phyloP scores from a whole-genome alignment of 2,113 vertebrate species.

The Perca fluviatilis region DNA sequence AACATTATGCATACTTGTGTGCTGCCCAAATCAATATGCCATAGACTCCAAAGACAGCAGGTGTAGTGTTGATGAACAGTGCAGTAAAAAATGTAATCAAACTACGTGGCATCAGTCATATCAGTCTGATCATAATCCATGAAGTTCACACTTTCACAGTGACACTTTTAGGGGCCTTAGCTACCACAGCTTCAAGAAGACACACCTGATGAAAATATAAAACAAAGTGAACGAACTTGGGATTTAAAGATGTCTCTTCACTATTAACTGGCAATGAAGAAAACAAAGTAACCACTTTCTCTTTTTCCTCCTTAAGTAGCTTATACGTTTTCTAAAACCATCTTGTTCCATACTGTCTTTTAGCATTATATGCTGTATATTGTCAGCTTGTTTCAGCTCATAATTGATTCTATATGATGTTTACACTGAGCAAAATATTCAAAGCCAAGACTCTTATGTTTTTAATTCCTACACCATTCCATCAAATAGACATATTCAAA shows the following conservation, averaged over 20 bases:
- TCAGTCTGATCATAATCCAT: not conserved
- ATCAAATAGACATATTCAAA: not conserved
- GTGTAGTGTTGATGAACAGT: not conserved
- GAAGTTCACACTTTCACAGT: no score
- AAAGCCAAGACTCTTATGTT: not conserved
- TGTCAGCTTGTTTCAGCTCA: not conserved
- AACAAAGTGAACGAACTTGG: not conserved
- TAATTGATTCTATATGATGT: not conserved
- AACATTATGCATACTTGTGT: not conserved
- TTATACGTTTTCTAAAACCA: not conserved
- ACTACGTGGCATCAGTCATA: not conserved
- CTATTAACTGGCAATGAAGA: not conserved
- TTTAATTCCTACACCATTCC: not conserved
- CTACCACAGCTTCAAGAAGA: not conserved
- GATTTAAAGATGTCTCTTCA: not conserved
- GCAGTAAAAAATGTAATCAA: constrained; percentile 20
- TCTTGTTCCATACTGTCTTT: not conserved
- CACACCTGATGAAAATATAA: no score
- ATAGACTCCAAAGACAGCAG: not conserved
- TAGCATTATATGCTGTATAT: not conserved
- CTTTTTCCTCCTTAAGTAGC: not conserved
- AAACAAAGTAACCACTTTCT: no score
- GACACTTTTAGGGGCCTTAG: not conserved
- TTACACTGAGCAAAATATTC: not conserved
- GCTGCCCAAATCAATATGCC: not conserved